Evolutionary conservation across 2,797 vertebrate species (phyloP).

Genomic region (Adrianichthys oophorus): DNA sequence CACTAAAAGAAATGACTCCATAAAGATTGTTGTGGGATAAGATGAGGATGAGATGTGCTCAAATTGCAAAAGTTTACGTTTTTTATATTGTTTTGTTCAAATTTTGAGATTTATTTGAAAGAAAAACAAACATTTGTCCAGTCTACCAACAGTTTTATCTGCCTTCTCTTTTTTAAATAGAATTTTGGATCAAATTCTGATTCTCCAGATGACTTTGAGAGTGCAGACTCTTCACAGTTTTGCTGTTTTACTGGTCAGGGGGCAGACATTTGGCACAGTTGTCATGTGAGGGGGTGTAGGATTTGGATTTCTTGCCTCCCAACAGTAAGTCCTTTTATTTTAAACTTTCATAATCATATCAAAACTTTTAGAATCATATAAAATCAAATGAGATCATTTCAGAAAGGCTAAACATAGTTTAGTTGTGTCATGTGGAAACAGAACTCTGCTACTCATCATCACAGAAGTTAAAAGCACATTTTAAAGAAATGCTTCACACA

Average conservation of each 20-base stretch:
- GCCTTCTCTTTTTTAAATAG: background rate
- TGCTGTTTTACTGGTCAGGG: conserved; percentile 17
- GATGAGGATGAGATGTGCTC: conserved; percentile 1
- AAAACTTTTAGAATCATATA: conserved; percentile 1
- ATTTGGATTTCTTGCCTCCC: conserved; percentile 38
- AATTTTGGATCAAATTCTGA: conserved; percentile 21
- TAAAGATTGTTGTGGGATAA: background rate
- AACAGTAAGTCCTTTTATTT: conserved; percentile 13
- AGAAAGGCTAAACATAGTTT: background rate
- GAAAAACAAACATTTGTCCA: no score
- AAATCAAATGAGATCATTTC: background rate
- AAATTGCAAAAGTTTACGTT: no score
- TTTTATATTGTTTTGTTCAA: background rate
- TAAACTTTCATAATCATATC: conserved; percentile 11
- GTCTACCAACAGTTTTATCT: no score
- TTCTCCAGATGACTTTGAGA: conserved; percentile 19
- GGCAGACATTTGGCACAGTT: conserved; percentile 14
- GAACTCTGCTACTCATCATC: no score
- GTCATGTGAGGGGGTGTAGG: conserved; percentile 35
- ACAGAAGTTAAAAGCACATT: background rate
- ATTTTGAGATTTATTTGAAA: background rate
- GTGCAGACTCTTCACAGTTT: conserved; percentile 1
- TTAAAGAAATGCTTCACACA: background rate
- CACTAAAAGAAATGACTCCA: conserved; percentile 6
- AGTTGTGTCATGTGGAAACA: no score